A percentile compares a stretch with the other conserved stretches of the same genome.
Conservation (phyloP, 2,888 invertebrate species). For the Cabera pusaria region DNA sequence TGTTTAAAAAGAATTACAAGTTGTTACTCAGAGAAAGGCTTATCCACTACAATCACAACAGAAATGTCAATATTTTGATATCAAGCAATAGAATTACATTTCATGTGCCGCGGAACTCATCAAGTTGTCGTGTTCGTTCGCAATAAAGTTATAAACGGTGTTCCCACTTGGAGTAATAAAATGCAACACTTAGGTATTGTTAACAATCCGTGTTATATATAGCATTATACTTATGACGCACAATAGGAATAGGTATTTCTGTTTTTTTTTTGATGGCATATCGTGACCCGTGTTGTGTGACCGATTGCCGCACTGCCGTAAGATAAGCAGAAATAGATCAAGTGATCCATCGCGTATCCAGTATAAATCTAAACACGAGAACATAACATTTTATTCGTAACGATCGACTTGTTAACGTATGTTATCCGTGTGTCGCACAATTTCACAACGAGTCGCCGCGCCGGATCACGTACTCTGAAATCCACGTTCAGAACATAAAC, state of each 20-base stretch:
- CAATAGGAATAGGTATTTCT: conserved; percentile 1
- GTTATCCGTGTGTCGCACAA: conserved; percentile 69
- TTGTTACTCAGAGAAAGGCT: too few species aligned
- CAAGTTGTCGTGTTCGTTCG: conserved; percentile 53
- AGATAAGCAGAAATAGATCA: conserved; percentile 40
- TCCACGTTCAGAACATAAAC: conserved; percentile 79
- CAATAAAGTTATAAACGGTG: conserved; percentile 56
- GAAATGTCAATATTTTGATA: conserved; percentile 47
- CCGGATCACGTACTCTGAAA: conserved; percentile 78
- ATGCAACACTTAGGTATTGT: conserved; percentile 27
- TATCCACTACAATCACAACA: conserved; percentile 28
- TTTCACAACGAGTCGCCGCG: conserved; percentile 71
- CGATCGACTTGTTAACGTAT: conserved; percentile 74
- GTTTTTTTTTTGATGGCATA: conserved; percentile 11
- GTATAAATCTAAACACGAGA: conserved; percentile 68
- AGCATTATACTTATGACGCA: conserved; percentile 28
- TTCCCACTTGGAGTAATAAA: conserved; percentile 47
- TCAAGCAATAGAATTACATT: conserved; percentile 32
- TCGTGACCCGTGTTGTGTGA: conserved; percentile 3
- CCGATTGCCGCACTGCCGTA: conserved; percentile 7
- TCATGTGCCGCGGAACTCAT: conserved; percentile 42
- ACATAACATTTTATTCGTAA: conserved; percentile 69
- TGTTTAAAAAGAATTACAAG: too few species aligned
- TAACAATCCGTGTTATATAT: conserved; percentile 30
- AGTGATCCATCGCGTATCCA: conserved; percentile 56